phyloP scores from a whole-genome alignment of 2,113 vertebrate species.

The Eurypyga helias region DNA sequence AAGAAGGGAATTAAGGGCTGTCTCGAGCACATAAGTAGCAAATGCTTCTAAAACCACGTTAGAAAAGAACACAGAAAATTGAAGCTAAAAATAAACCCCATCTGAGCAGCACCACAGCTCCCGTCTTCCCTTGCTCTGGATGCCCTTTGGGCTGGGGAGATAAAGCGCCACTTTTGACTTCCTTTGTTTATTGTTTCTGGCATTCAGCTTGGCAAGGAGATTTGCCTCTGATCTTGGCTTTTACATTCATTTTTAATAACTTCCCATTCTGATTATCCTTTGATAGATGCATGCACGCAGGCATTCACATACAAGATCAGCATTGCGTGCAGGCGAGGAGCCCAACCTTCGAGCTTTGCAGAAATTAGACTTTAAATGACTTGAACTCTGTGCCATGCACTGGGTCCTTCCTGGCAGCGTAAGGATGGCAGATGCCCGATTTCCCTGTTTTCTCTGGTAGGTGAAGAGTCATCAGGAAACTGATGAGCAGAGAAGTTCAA shows the following conservation, averaged over 20 bases:
- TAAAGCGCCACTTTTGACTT: neutral
- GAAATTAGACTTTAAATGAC: neutral
- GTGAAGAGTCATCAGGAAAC: neutral
- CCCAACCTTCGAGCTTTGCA: neutral
- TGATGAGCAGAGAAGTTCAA: neutral
- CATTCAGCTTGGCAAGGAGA: neutral
- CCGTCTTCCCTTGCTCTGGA: neutral
- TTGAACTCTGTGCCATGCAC: accelerated
- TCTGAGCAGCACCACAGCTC: neutral
- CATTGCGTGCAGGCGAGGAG: neutral
- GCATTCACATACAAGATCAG: neutral
- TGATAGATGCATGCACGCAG: neutral
- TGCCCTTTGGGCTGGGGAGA: neutral
- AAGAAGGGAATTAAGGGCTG: neutral
- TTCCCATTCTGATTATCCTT: neutral
- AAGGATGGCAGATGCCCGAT: neutral
- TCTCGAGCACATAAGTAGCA: neutral
- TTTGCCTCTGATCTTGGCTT: neutral
- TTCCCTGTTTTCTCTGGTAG: neutral
- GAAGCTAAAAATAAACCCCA: neutral
- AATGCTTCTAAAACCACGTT: neutral
- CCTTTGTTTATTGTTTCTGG: neutral
- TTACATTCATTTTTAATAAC: neutral
- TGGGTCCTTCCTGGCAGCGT: neutral
- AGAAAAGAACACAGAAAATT: neutral